Base-by-base conservation (phyloP, 2,888 invertebrate genomes). In the Sicus ferrugineus region DNA sequence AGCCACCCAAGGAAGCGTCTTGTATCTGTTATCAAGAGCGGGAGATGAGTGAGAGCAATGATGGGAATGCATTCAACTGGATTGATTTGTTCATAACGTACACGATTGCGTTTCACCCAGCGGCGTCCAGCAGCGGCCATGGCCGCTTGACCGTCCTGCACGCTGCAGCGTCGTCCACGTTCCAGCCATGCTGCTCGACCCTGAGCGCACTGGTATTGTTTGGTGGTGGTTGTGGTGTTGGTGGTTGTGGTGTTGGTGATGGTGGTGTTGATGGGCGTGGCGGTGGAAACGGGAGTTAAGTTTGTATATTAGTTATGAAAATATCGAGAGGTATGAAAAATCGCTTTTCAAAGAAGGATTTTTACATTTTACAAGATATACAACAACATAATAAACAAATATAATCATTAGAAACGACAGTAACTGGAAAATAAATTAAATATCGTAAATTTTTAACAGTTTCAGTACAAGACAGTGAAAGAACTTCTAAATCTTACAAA, bases 61-160 rank as follows among this genome's bases (percentile, higher is more conserved):
- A 54, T 59, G 30, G 34, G 34, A 21, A 23, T 21, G 6, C 21
- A 16, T 31, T 11, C 23, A 19, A 0, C 14, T 61, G 6, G 6
- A 38, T 19, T 42, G 11, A 14, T 6, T 14, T 11, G 23, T 16
- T 14, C 16, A 31, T 21, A 54, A 80, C 80, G 88, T 89, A 94
- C 94, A 89, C 93, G 89, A 88, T 94, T 94, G 86, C 92, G 90
- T 86, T 93, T 92, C 88, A 93, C 92, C 94, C 94, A 94, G 87
- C 91, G 88, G 77, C 91, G 89, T 85, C 88, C 87, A 81, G 86
- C 86, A 83, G 87, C 87, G 82, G 89, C 88, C 77, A 84, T 84
- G 77, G 83, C 84, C 79, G 90, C 90, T 81, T 91, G 90, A 87
- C 90, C 90, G 80, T 91, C 91, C 83, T 91, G 90, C 87, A 91